A percentile compares a stretch with the other conserved stretches of the same genome.
Conservation (phyloP, 2,113 vertebrate species). For the Micromys minutus region DNA sequence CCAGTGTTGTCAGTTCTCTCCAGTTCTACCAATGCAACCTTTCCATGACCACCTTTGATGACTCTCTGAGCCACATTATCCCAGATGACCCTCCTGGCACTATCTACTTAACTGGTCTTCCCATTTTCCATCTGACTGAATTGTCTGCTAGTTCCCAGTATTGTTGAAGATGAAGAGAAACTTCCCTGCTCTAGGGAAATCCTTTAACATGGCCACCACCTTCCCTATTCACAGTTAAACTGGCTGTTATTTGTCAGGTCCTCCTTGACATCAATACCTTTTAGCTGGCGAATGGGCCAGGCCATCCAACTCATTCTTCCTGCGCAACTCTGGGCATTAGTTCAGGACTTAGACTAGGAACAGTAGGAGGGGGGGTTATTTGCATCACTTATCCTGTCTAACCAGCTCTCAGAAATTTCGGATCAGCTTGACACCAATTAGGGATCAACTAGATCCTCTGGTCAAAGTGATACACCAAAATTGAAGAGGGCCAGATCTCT, state of each 20-base stretch:
- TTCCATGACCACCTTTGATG: background rate
- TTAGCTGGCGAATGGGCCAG: background rate
- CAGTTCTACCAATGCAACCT: background rate
- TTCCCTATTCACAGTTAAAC: background rate
- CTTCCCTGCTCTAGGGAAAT: background rate
- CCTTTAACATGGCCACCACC: background rate
- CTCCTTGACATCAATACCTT: background rate
- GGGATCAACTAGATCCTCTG: background rate
- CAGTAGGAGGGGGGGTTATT: background rate
- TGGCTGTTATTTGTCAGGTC: background rate
- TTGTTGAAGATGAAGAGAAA: background rate
- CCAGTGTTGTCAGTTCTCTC: background rate
- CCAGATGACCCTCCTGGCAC: background rate
- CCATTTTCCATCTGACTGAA: background rate
- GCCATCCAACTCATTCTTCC: background rate
- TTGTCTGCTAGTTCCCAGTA: background rate
- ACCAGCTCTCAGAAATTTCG: background rate
- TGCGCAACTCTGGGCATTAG: background rate
- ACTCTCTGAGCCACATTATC: background rate
- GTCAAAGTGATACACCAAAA: background rate
- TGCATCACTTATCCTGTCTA: background rate
- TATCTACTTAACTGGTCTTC: background rate
- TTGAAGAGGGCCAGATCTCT: background rate
- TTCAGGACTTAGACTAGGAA: background rate
- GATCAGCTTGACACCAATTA: background rate